Conservation (phyloP, 2,888 invertebrate genomes). For the Myopa tessellatipennis region DNA sequence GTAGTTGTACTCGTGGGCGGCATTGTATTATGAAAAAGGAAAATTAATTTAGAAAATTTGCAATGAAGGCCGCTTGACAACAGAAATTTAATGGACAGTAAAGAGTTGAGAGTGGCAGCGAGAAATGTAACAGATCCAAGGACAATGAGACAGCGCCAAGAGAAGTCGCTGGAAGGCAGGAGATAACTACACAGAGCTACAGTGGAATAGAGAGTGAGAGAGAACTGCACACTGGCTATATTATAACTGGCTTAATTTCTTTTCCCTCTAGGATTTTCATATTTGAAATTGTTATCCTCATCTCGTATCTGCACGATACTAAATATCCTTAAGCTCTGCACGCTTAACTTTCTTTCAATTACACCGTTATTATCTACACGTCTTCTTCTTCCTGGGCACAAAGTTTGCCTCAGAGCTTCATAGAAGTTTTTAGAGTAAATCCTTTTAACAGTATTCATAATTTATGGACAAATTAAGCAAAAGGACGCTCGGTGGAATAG, state of each 20-base stretch:
- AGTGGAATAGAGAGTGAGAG: not conserved
- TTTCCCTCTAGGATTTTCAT: not conserved
- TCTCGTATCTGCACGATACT: not conserved
- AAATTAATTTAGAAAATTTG: not conserved
- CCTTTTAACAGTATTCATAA: conserved; percentile 54
- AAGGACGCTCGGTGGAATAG: conserved; percentile 21
- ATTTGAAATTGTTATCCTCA: not conserved
- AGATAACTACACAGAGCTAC: not conserved
- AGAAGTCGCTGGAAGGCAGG: not conserved
- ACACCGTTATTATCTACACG: not conserved
- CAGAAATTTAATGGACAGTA: not conserved
- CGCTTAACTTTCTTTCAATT: conserved; percentile 10
- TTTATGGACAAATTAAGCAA: conserved; percentile 49
- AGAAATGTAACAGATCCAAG: no score
- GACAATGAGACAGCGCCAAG: not conserved
- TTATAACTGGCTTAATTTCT: not conserved
- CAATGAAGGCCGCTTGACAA: not conserved
- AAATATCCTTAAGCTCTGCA: not conserved
- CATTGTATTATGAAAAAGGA: not conserved
- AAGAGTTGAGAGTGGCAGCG: no score
- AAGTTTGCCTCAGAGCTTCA: not conserved
- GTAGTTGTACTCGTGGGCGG: not conserved
- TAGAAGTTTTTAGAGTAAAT: conserved; percentile 24
- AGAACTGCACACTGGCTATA: not conserved
- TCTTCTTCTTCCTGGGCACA: not conserved